These are phyloP conservation scores for Empis livida DNA, from an alignment of 2,888 invertebrate genomes.

Conservation along the genomic window DNA sequence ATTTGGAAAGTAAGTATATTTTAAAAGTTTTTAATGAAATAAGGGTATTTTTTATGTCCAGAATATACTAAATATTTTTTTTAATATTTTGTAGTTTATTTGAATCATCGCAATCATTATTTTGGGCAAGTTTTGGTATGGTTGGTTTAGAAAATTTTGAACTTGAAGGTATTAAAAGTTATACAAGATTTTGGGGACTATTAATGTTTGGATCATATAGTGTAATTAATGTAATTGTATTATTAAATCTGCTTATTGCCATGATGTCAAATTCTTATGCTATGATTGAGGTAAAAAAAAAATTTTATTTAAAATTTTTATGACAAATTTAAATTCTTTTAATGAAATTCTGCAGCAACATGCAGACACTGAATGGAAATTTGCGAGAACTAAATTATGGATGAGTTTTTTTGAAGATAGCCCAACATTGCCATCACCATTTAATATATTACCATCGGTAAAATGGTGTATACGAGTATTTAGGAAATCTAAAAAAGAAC, in stretches of 20 bases:
- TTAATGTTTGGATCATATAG: constrained; percentile 94
- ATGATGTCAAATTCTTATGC: constrained; percentile 98
- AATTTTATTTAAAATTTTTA: neutral
- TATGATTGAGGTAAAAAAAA: constrained; percentile 66
- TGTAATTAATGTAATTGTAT: constrained; percentile 86
- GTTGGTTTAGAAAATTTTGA: constrained; percentile 81
- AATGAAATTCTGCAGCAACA: constrained; percentile 55
- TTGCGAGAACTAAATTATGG: constrained; percentile 87
- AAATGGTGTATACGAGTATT: constrained; percentile 60
- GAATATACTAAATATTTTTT: neutral
- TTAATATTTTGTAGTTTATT: constrained; percentile 51
- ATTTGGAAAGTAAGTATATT: constrained; percentile 64
- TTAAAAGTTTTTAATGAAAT: neutral
- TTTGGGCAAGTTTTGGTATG: constrained; percentile 94
- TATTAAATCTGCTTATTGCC: constrained; percentile 87
- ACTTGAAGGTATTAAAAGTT: constrained; percentile 73
- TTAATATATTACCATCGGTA: constrained; percentile 82
- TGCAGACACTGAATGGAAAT: constrained; percentile 94
- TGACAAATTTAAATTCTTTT: neutral
- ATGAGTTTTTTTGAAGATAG: constrained; percentile 91
- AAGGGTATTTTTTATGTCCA: too few species aligned
- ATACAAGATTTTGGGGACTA: constrained; percentile 88
- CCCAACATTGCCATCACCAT: constrained; percentile 83
- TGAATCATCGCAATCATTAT: constrained; percentile 87
- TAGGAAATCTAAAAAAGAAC: constrained; percentile 40